A percentile compares a stretch with the other conserved stretches of the same genome.
phyloP scores from a whole-genome alignment of 2,797 vertebrate species.

The Anguilla marmorata region DNA sequence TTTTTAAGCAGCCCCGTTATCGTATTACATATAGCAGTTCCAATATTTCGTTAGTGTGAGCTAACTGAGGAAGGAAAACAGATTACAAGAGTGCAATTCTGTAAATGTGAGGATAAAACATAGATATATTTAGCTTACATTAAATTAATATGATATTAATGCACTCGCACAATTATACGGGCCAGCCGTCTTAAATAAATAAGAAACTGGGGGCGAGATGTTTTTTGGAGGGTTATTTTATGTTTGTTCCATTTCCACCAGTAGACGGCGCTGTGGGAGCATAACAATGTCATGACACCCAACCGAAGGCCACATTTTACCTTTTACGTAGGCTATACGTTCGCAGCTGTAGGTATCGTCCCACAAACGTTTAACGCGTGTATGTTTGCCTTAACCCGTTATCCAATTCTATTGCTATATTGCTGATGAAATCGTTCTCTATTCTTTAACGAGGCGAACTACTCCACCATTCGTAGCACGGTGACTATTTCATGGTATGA shows the following conservation, averaged over 20 bases:
- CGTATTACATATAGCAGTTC: not conserved
- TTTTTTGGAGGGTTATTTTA: not conserved
- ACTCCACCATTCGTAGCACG: not conserved
- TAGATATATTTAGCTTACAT: not conserved
- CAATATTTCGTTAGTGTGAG: not conserved
- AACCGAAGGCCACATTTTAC: not conserved
- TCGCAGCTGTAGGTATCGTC: not conserved
- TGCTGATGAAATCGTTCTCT: not conserved
- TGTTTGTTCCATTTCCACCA: slow-evolving; percentile 46
- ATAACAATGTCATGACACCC: slow-evolving; percentile 44
- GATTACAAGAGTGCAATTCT: not conserved
- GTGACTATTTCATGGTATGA: not conserved
- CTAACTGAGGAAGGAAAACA: not conserved
- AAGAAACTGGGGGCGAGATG: not conserved
- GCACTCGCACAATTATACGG: not conserved
- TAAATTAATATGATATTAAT: not conserved
- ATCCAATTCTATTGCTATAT: not conserved
- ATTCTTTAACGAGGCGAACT: not conserved
- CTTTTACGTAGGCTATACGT: slow-evolving; percentile 22
- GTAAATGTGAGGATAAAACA: not conserved
- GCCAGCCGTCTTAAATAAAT: not conserved
- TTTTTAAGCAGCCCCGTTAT: not conserved
- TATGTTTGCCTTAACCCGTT: slow-evolving; percentile 11
- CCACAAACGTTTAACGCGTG: not conserved
- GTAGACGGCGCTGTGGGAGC: slow-evolving; percentile 72